Conservation (phyloP, 1,140 invertebrate species). For the Drosophila tropicalis region DNA sequence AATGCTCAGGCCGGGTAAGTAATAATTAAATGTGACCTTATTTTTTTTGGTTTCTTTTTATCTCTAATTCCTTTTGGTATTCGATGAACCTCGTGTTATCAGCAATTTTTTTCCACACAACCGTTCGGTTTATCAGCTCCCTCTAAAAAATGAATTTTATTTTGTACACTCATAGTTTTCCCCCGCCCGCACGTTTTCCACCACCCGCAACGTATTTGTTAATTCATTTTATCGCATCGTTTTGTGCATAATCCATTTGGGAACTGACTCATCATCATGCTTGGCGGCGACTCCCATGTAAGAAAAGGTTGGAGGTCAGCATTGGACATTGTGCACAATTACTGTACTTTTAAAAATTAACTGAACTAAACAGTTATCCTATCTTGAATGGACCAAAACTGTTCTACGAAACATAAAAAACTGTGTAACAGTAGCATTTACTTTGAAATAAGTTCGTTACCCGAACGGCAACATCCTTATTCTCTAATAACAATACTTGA, state of each 20-base stretch:
- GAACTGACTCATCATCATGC: constrained; percentile 54
- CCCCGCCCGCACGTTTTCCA: background rate
- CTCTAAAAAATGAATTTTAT: background rate
- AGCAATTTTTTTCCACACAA: constrained; percentile 15
- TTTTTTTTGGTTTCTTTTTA: constrained; percentile 60
- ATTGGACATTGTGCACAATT: background rate
- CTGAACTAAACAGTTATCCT: background rate
- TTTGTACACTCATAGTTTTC: constrained; percentile 3
- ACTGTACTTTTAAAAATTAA: background rate
- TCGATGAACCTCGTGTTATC: constrained; percentile 48
- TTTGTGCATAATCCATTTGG: constrained; percentile 43
- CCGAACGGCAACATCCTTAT: constrained; percentile 50
- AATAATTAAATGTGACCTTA: constrained; percentile 43
- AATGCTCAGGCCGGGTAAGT: constrained; percentile 97
- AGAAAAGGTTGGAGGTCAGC: background rate
- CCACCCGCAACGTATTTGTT: constrained; percentile 37
- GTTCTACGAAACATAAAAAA: background rate
- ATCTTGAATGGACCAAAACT: background rate
- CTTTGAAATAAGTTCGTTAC: constrained; percentile 37
- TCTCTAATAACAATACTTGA: constrained; percentile 14
- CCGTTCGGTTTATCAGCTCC: constrained; percentile 9
- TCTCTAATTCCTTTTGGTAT: constrained; percentile 34
- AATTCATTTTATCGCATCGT: constrained; percentile 77
- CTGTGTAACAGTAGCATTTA: constrained; percentile 47
- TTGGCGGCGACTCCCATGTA: background rate